Evolutionary conservation across 1,140 invertebrate species (phyloP).

Genomic region (Sminthurides bifidus): DNA sequence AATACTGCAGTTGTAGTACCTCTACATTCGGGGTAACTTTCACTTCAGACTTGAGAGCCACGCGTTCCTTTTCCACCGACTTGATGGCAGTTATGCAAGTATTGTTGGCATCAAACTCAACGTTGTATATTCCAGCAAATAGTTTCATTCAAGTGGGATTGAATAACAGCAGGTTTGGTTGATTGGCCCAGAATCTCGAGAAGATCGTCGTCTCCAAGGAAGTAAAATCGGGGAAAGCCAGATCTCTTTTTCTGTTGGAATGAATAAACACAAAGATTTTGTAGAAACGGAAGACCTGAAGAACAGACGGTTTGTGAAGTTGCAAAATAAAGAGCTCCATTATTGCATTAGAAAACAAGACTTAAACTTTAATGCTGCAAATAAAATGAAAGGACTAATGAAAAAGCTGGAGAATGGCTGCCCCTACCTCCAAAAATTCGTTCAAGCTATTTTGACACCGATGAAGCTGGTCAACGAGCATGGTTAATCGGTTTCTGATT

Average conservation of each 20-base stretch:
- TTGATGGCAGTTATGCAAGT: conserved; percentile 59
- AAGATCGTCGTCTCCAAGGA: conserved; percentile 91
- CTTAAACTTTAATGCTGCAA: too few species aligned
- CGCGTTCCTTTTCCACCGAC: conserved; percentile 70
- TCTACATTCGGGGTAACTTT: conserved; percentile 69
- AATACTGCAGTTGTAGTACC: too few species aligned
- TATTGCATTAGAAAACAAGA: too few species aligned
- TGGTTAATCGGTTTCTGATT: conserved; percentile 58
- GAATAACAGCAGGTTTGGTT: conserved; percentile 73
- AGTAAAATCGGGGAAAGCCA: conserved; percentile 88
- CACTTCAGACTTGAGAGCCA: conserved; percentile 61
- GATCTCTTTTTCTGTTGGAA: conserved; percentile 73
- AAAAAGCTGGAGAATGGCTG: too few species aligned
- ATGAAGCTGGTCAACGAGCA: conserved; percentile 72
- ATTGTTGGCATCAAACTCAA: conserved; percentile 52
- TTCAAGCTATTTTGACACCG: conserved; percentile 89
- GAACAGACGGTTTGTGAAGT: too few species aligned
- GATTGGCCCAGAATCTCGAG: conserved; percentile 83
- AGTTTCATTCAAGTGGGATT: conserved; percentile 88
- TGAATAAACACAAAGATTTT: conserved; percentile 10
- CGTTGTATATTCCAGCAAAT: conserved; percentile 75
- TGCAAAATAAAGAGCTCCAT: too few species aligned
- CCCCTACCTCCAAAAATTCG: conserved; percentile 85
- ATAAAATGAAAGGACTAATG: too few species aligned
- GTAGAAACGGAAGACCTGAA: neutral